phyloP scores from a whole-genome alignment of 2,797 vertebrate genomes.

The Onychomys leucogaster region DNA sequence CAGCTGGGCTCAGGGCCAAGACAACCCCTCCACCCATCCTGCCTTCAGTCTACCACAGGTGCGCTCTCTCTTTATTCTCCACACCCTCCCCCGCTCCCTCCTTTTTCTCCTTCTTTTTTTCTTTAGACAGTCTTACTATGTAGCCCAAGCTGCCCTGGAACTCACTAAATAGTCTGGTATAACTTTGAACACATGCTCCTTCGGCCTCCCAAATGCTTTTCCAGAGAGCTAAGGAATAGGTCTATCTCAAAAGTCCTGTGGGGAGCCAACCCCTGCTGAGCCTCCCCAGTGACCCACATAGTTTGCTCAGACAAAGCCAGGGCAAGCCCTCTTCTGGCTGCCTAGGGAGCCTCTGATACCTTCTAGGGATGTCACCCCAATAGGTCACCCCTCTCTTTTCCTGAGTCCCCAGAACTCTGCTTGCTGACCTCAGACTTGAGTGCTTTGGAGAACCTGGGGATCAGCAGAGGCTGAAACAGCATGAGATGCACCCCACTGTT shows the following conservation, averaged over 20 bases:
- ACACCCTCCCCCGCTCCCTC: too few relatives aligned
- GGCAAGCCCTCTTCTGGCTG: neutral
- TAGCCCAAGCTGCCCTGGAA: neutral
- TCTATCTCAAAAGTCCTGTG: neutral
- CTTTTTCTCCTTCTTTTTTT: neutral
- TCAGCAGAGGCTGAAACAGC: neutral
- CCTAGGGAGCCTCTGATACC: neutral
- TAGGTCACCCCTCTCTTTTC: neutral
- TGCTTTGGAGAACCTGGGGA: constrained; percentile 3
- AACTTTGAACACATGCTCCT: neutral
- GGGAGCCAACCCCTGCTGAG: neutral
- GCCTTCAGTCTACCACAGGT: neutral
- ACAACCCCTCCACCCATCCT: neutral
- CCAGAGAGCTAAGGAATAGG: neutral
- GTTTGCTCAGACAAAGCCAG: neutral
- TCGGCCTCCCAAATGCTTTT: neutral
- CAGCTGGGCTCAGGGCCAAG: neutral
- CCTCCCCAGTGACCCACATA: neutral
- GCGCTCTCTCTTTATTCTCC: neutral
- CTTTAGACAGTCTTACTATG: neutral
- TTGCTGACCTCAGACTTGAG: neutral
- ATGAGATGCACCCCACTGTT: neutral
- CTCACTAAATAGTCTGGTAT: neutral
- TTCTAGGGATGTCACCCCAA: neutral
- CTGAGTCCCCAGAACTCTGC: neutral